Conservation (phyloP, 2,888 invertebrate species). For the Sminthurides aquaticus region DNA sequence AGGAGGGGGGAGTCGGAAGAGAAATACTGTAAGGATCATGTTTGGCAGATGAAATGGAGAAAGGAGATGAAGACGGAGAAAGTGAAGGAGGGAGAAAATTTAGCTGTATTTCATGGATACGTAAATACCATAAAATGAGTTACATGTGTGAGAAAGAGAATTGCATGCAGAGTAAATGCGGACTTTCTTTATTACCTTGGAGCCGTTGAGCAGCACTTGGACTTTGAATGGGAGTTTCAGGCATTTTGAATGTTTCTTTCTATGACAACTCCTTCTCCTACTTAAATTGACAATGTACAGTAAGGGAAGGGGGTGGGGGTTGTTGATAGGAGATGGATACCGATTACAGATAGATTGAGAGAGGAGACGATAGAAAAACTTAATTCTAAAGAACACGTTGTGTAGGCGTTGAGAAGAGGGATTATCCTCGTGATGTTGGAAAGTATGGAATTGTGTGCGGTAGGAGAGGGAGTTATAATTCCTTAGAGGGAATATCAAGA, state of each 20-base stretch:
- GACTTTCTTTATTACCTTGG: conserved; percentile 25
- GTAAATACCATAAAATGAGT: too few species aligned
- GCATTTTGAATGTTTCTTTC: conserved; percentile 8
- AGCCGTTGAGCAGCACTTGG: conserved; percentile 23
- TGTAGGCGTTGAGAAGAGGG: too few species aligned
- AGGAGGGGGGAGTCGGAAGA: background rate
- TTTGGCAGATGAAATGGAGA: background rate
- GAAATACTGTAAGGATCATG: too few species aligned
- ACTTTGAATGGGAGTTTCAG: conserved; percentile 24
- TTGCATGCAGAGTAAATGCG: conserved; percentile 23
- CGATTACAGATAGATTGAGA: background rate
- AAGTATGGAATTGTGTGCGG: too few species aligned
- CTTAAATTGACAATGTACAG: too few species aligned
- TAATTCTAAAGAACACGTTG: background rate
- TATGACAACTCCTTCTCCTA: background rate
- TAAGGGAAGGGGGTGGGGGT: too few species aligned
- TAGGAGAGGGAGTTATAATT: too few species aligned
- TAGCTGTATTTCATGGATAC: too few species aligned
- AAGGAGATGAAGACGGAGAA: background rate
- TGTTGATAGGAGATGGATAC: too few species aligned
- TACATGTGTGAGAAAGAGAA: background rate
- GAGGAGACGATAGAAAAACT: background rate
- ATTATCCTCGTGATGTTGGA: too few species aligned
- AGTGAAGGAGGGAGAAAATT: background rate
- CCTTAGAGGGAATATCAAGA: too few species aligned